Conservation (phyloP, 2,888 invertebrate species). For the Hybos culiciformis region DNA sequence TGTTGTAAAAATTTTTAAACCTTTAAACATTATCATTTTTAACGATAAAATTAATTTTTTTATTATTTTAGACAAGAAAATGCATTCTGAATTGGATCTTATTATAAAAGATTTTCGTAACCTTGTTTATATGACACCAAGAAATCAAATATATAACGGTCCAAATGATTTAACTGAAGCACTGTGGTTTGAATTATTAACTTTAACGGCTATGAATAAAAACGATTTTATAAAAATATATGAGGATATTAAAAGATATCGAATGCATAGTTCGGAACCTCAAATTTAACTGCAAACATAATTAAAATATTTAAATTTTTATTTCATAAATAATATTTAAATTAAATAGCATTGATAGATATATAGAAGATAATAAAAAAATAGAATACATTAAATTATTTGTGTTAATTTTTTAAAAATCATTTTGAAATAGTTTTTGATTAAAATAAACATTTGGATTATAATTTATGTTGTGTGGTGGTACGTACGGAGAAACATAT, state of each 20-base stretch:
- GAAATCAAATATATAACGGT: slow-evolving; percentile 22
- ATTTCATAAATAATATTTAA: no score
- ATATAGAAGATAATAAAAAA: no score
- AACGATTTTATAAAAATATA: slow-evolving; percentile 24
- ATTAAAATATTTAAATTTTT: no score
- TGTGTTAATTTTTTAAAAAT: no score
- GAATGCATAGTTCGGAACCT: neutral
- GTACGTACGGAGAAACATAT: no score
- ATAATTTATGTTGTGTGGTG: no score
- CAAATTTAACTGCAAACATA: no score
- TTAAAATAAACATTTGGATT: no score
- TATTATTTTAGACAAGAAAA: neutral
- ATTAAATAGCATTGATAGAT: no score
- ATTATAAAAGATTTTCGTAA: slow-evolving; percentile 21
- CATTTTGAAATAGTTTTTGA: no score
- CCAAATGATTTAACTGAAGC: slow-evolving; percentile 23
- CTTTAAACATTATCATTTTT: neutral
- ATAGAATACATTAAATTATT: no score
- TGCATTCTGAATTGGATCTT: slow-evolving; percentile 17
- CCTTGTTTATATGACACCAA: slow-evolving; percentile 25
- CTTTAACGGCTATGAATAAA: slow-evolving; percentile 20
- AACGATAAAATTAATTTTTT: neutral
- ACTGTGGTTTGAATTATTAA: slow-evolving; percentile 24
- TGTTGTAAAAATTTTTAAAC: neutral
- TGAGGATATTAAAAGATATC: slow-evolving; percentile 17